Evolutionary conservation across 2,888 invertebrate species (phyloP), one percentile per base, ranked within the genome.

Genomic region (Ommatoiulus sabulosus): DNA sequence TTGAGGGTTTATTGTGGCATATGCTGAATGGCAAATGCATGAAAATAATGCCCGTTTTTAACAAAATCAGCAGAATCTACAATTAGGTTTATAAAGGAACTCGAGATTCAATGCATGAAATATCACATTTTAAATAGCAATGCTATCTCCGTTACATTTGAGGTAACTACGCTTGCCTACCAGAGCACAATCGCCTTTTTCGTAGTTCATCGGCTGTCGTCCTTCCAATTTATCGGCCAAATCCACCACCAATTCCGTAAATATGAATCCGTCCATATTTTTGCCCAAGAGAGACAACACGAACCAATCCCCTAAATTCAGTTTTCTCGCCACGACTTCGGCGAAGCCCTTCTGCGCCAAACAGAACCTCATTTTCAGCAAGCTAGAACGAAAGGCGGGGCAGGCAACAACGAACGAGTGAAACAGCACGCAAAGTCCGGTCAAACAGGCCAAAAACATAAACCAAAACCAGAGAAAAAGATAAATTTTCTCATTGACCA

Each of bases 401-500:
- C 95, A 95, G 84, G 95, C 94, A 48, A 97, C 95, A 10, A 91
- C 91, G 44, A 91, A 95, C 0, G 94, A 91, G 0, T 97, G 94
- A 96, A 97, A 97, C 6, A 97, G 89, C 0, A 97, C 93, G 52
- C 96, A 96, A 85, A 97, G n/a, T 94, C 96, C 97, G 87, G 96
- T 96, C 44, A 96, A 92, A 84, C 95, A 93, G 90, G 96, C 94
- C 44, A 97, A 93, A 90, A 96, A 93, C 85, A 95, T 92, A 91
- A 96, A 95, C 97, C 97, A 97, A 93, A 97, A 97, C 92, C 92
- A 93, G 8, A 93, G 90, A 91, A 93, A 92, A 52, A 93, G 91
- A 90, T 92, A 92, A 91, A 97, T 97, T 93, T 98, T 97, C 93
- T 97, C 97, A 92, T 97, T 97, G 92, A 97, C 95, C 91, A 97